phyloP scores from a whole-genome alignment of 2,888 invertebrate genomes.

The Volucella bombylans region DNA sequence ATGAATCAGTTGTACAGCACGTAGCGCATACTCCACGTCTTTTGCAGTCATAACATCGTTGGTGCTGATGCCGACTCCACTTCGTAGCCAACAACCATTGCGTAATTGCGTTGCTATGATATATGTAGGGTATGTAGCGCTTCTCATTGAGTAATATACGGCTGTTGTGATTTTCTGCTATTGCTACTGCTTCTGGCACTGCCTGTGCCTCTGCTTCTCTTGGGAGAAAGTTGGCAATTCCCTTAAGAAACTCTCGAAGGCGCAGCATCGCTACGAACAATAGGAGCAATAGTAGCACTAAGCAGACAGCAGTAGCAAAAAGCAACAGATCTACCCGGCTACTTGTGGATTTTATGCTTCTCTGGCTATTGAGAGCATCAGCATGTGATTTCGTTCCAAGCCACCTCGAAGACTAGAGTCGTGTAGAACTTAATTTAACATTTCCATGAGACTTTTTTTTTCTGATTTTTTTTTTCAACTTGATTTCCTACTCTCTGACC shows the following conservation, averaged over 20 bases:
- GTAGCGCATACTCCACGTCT: no score
- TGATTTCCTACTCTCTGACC: constrained; percentile 40
- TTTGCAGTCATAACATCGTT: background rate
- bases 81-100: constrained; percentile 27
- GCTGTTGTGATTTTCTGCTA: no score
- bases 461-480: background rate
- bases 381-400: background rate
- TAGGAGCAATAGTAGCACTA: background rate
- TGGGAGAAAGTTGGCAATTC: constrained; percentile 46
- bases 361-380: background rate
- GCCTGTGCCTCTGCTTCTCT: constrained; percentile 12
- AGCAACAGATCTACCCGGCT: constrained; percentile 5
- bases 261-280: background rate
- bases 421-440: background rate
- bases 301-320: background rate
- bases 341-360: background rate
- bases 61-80: background rate
- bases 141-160: constrained; percentile 32
- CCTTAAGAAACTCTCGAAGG: background rate
- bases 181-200: no score
- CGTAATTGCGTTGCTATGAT: constrained; percentile 49
- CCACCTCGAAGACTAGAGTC: background rate
- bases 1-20: constrained; percentile 3
- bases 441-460: constrained; percentile 3
- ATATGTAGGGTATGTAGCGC: background rate